These are phyloP conservation scores for Petroica traversi DNA, from an alignment of 2,113 vertebrate species.

Conservation along the genomic window DNA sequence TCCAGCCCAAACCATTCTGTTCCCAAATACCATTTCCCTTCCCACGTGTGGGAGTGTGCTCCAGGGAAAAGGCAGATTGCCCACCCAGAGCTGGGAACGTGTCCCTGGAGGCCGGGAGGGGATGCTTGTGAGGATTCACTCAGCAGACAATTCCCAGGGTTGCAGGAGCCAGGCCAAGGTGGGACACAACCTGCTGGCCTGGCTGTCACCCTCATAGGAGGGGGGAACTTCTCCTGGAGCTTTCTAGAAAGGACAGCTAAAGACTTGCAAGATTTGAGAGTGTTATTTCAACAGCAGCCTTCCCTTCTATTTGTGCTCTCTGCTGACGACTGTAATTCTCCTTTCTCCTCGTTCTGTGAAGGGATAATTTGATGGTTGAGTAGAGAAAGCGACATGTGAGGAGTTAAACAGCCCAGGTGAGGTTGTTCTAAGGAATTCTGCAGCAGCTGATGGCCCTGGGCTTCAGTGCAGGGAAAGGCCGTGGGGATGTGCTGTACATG, in stretches of 20 bases:
- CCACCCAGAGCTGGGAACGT: not conserved
- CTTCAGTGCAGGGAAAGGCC: not conserved
- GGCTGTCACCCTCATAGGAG: not conserved
- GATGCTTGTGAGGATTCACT: not conserved
- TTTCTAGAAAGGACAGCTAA: not conserved
- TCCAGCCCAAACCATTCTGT: not conserved
- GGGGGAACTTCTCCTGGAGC: not conserved
- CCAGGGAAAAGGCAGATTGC: not conserved
- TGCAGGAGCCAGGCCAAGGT: not conserved
- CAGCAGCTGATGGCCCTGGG: not conserved
- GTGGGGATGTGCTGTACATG: not conserved
- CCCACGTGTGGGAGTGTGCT: not conserved
- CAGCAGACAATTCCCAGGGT: not conserved
- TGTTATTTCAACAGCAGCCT: not conserved
- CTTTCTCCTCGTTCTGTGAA: not conserved
- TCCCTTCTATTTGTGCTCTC: not conserved
- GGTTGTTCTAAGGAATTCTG: not conserved
- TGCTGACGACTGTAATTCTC: constrained; percentile 15
- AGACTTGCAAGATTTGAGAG: not conserved
- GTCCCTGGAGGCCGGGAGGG: not conserved
- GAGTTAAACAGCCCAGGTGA: not conserved
- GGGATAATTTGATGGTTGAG: constrained; percentile 27
- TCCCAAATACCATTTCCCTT: not conserved
- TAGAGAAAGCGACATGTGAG: not conserved
- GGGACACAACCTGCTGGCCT: not conserved